Percentiles rank a stretch among this genome's conserved stretches.
Evolutionary conservation across 2,113 vertebrate genomes (phyloP).

Genomic region (Tor tambroides): DNA sequence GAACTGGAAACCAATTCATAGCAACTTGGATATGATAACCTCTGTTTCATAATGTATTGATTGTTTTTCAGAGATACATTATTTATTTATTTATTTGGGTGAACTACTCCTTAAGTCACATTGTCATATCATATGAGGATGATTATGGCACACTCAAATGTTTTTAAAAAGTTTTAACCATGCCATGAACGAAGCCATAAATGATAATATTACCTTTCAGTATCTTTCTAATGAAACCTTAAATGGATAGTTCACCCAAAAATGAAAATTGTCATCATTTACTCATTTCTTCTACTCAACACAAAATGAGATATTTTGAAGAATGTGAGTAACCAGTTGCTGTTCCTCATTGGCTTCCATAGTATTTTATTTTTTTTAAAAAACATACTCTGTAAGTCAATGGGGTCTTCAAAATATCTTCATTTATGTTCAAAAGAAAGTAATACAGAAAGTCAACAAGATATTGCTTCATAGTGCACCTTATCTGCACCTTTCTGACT

Average conservation of each 20-base stretch:
- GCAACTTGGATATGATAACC: background rate
- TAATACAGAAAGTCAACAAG: background rate
- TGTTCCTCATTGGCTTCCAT: too few relatives aligned
- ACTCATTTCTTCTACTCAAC: too few relatives aligned
- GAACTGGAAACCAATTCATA: background rate
- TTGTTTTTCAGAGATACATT: background rate
- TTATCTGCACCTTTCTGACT: conserved; percentile 56
- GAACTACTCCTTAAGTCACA: background rate
- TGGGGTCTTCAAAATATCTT: background rate
- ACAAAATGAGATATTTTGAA: too few relatives aligned
- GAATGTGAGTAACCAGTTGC: too few relatives aligned
- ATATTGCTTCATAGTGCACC: background rate
- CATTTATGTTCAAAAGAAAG: background rate
- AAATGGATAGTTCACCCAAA: too few relatives aligned
- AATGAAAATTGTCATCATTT: too few relatives aligned
- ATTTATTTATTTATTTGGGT: too few relatives aligned
- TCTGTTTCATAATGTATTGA: background rate
- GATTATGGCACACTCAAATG: background rate
- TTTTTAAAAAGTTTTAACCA: background rate
- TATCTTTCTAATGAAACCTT: too few relatives aligned
- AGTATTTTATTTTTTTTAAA: too few relatives aligned
- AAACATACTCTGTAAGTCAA: background rate
- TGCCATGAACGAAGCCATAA: background rate
- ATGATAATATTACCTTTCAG: too few relatives aligned
- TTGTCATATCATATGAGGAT: background rate